These are phyloP conservation scores for Forbesichthys papilliferus DNA, from an alignment of 2,113 vertebrate genomes.

Conservation along the genomic window DNA sequence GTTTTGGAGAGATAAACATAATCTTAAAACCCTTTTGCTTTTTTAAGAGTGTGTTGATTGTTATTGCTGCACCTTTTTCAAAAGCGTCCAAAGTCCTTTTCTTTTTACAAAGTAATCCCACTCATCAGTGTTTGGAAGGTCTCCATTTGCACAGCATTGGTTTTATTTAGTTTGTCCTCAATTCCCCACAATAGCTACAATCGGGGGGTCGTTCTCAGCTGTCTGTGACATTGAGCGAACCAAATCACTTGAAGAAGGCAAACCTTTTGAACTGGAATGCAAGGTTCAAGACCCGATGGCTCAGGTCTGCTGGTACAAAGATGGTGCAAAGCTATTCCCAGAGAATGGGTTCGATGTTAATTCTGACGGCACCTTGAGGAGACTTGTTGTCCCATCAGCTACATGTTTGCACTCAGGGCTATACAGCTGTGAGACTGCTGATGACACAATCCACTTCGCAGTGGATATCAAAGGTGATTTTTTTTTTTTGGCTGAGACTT, in stretches of 20 bases:
- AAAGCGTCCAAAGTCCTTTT: constrained; percentile 43
- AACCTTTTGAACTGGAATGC: constrained; percentile 73
- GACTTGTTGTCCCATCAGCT: constrained; percentile 66
- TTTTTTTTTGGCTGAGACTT: constrained; percentile 42
- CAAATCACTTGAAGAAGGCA: constrained; percentile 70
- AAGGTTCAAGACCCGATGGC: constrained; percentile 71
- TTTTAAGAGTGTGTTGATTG: constrained; percentile 13
- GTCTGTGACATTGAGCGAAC: constrained; percentile 70
- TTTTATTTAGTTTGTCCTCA: constrained; percentile 68
- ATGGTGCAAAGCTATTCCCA: constrained; percentile 59
- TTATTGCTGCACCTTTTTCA: constrained; percentile 30
- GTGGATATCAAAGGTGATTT: constrained; percentile 79
- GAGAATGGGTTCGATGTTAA: constrained; percentile 66
- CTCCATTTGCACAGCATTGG: constrained; percentile 52
- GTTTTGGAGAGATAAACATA: constrained; percentile 29
- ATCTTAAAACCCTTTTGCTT: too few relatives aligned
- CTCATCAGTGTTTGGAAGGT: constrained; percentile 51
- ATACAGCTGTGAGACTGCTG: constrained; percentile 73
- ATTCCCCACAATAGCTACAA: constrained; percentile 71
- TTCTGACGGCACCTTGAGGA: constrained; percentile 60
- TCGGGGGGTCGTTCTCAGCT: constrained; percentile 59
- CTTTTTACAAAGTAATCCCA: constrained; percentile 25
- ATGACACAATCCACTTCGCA: constrained; percentile 72
- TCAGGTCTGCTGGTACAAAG: constrained; percentile 73
- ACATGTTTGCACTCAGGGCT: constrained; percentile 71